phyloP scores from a whole-genome alignment of 1,140 invertebrate genomes.

The Magallana gigas region DNA sequence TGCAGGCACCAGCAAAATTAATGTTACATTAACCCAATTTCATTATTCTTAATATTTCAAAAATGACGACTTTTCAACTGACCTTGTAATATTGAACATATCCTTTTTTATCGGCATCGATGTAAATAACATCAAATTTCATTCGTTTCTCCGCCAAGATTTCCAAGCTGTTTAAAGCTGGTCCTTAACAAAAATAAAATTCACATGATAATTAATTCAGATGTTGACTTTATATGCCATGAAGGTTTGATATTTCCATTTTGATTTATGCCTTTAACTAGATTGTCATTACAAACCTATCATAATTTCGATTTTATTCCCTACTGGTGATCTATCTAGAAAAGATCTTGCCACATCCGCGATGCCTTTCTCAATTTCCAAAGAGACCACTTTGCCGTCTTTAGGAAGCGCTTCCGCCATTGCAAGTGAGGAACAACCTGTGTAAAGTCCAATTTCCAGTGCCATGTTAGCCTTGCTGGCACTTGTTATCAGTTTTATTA shows the following conservation, averaged over 20 bases:
- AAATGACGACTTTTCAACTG: background rate
- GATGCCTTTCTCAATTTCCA: slow-evolving; percentile 61
- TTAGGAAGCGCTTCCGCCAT: slow-evolving; percentile 71
- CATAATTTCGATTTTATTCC: slow-evolving; percentile 64
- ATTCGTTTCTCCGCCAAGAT: background rate
- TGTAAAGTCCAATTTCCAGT: slow-evolving; percentile 71
- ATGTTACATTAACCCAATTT: background rate
- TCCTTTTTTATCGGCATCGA: background rate
- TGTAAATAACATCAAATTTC: slow-evolving; percentile 31
- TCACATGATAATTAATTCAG: background rate
- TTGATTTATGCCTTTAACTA: background rate
- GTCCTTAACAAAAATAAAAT: background rate
- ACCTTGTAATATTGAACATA: slow-evolving; percentile 19
- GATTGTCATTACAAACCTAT: slow-evolving; percentile 51
- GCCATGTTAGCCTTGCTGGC: slow-evolving; percentile 64
- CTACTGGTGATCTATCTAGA: slow-evolving; percentile 62
- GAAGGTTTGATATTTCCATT: background rate
- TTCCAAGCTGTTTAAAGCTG: background rate
- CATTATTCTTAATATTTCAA: too few species aligned
- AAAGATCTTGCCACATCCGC: slow-evolving; percentile 54
- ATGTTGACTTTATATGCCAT: background rate
- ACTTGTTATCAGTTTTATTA: slow-evolving; percentile 64
- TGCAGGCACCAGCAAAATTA: slow-evolving; percentile 34
- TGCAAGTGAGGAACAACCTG: slow-evolving; percentile 66
- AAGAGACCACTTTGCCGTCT: slow-evolving; percentile 62